Conservation (phyloP, 2,888 invertebrate genomes). For the Mythimna vitellina region DNA sequence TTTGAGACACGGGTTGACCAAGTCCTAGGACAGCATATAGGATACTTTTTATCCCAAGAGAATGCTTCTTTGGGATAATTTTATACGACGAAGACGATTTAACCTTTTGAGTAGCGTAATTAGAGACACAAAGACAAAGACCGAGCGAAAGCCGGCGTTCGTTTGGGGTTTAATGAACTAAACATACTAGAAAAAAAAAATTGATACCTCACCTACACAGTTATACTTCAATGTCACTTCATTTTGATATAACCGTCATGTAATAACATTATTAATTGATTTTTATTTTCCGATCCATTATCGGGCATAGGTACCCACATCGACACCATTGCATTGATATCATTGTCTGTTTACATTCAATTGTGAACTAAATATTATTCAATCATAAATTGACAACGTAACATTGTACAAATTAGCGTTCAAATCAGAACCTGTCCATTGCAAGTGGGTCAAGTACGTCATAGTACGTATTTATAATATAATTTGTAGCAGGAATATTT, state of each 20-base stretch:
- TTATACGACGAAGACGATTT: too few species aligned
- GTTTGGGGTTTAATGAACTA: too few species aligned
- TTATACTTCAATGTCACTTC: background rate
- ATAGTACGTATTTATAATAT: slow-evolving; percentile 5
- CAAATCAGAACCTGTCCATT: slow-evolving; percentile 49
- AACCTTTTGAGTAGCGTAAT: too few species aligned
- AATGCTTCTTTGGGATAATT: too few species aligned
- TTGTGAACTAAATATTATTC: slow-evolving; percentile 32
- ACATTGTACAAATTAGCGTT: slow-evolving; percentile 45
- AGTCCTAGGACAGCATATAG: too few species aligned
- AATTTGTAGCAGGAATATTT: background rate
- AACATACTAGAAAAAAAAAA: too few species aligned
- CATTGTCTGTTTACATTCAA: slow-evolving; percentile 21
- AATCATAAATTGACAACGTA: slow-evolving; percentile 29
- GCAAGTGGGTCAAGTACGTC: slow-evolving; percentile 61
- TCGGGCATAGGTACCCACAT: background rate
- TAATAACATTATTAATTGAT: background rate
- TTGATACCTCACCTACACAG: too few species aligned
- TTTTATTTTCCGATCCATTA: background rate
- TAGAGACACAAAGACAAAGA: too few species aligned
- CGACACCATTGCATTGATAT: slow-evolving; percentile 16
- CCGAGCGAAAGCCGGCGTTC: too few species aligned
- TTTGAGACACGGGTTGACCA: too few species aligned
- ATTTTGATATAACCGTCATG: too few species aligned
- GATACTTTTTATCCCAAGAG: too few species aligned